Base-by-base conservation (phyloP, 2,888 invertebrate genomes). In the Idaea dimidiata region DNA sequence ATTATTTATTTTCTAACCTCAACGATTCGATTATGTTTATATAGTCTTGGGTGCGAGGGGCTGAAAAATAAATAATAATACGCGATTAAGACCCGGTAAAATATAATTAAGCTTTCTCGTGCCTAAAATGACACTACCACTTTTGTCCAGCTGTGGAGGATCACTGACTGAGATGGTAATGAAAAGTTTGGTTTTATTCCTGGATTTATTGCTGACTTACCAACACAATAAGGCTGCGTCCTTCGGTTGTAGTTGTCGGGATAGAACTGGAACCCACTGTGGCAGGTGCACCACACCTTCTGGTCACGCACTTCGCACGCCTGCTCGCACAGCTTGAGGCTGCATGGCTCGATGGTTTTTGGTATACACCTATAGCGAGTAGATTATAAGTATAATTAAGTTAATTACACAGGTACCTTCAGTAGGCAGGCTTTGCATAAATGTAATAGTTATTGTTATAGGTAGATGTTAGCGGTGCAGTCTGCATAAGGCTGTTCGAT, bases 211-310 rank as follows among this genome's bases (percentile, higher is more conserved):
- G 14, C 33, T 14, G 33, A 61, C 83, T 77, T 67, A 91, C 95
- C 95, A 64, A 94, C 80, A 79, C 95, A 95, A 64, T 94, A 94
- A 0, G 95, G 95, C 73, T 93, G 94, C 57, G 91, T 88, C 67
- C 93, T 94, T 71, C 84, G 83, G 65, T 82, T 87, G 76, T 94
- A 94, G 78, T 94, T 94, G 64, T 94, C 93, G 0, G 89, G 84
- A 72, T 90, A 91, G 83, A 95, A 95, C 70, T 86, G 90, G 82
- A 94, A 95, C 0, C 95, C 95, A 31, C 89, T 87, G 76, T 93
- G 94, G 75, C 95, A 95, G 31, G 94, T 94, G 81, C 95, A 95
- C 84, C 95, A 94, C 43, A 95, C 88, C 56, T 93, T 83, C 66
- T 94, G 94, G 16, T 93, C 89, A 60, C 93, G 93, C n/a, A 95